Evolutionary conservation across 2,113 vertebrate genomes (phyloP).

Genomic region (Osmerus mordax): DNA sequence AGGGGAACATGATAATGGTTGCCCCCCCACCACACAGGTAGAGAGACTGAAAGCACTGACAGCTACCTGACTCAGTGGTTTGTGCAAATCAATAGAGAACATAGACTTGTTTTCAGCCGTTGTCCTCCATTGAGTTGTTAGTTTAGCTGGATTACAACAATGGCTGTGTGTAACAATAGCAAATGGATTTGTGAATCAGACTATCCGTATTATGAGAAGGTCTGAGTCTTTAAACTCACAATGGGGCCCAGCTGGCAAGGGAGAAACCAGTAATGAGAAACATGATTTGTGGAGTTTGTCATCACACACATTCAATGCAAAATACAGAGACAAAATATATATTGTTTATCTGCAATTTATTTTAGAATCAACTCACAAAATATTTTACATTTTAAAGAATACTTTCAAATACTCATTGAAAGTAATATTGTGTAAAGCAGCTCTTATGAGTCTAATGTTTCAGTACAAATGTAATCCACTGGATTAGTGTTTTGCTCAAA

Average conservation of each 20-base stretch:
- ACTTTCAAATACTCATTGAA: slow-evolving; percentile 29
- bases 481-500: slow-evolving; percentile 20
- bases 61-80: slow-evolving; percentile 55
- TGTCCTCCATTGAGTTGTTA: slow-evolving; percentile 27
- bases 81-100: slow-evolving; percentile 22
- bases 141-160: slow-evolving; percentile 18
- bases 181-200: background rate
- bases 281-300: no score
- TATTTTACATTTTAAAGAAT: slow-evolving; percentile 29
- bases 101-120: slow-evolving; percentile 13
- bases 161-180: slow-evolving; percentile 11
- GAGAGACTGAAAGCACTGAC: slow-evolving; percentile 1
- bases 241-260: no score
- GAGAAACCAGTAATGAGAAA: no score
- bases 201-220: no score
- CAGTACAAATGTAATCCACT: no score
- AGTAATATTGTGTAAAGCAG: slow-evolving; percentile 14
- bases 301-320: background rate
- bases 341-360: slow-evolving; percentile 44
- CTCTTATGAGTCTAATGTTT: no score
- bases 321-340: slow-evolving; percentile 8
- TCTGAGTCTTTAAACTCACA: no score
- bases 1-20: slow-evolving; percentile 30
- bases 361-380: slow-evolving; percentile 39
- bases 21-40: background rate